A percentile compares a stretch with the other conserved stretches of the same genome.
Evolutionary conservation across 2,888 invertebrate species (phyloP).

Genomic region (Amphipyra tragopoginis): DNA sequence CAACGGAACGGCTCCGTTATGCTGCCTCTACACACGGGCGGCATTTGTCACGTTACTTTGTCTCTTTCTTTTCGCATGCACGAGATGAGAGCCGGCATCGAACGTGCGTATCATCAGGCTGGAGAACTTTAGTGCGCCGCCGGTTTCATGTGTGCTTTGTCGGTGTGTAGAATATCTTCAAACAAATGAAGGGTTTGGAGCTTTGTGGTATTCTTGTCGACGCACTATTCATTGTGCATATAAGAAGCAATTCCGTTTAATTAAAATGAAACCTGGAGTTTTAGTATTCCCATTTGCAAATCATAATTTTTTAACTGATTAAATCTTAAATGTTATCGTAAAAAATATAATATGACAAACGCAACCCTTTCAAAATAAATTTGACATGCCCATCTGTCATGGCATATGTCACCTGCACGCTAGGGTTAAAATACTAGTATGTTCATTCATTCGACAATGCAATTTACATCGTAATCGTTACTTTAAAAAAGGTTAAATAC

Average conservation of each 20-base stretch:
- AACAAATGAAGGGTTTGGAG: constrained; percentile 70
- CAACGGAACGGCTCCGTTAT: constrained; percentile 69
- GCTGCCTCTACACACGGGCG: constrained; percentile 53
- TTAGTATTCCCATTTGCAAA: constrained; percentile 4
- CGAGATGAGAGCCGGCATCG: constrained; percentile 57
- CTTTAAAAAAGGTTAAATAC: too few species aligned
- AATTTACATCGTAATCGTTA: too few species aligned
- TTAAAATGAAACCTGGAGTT: constrained; percentile 59
- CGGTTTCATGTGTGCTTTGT: constrained; percentile 61
- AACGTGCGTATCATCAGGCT: constrained; percentile 56
- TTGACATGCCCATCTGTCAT: neutral
- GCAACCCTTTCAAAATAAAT: neutral
- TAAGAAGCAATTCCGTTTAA: constrained; percentile 78
- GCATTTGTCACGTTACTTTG: constrained; percentile 56
- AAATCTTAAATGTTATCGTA: neutral
- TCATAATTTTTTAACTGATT: neutral
- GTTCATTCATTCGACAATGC: neutral
- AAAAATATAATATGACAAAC: neutral
- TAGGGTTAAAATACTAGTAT: neutral
- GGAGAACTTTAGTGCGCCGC: constrained; percentile 72
- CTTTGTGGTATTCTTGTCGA: constrained; percentile 84
- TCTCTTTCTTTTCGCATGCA: constrained; percentile 60
- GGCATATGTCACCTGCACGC: neutral
- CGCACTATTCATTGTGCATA: constrained; percentile 72
- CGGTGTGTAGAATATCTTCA: constrained; percentile 63